These are phyloP conservation scores for Dicycla oo DNA, from an alignment of 2,888 invertebrate genomes.

Conservation along the genomic window DNA sequence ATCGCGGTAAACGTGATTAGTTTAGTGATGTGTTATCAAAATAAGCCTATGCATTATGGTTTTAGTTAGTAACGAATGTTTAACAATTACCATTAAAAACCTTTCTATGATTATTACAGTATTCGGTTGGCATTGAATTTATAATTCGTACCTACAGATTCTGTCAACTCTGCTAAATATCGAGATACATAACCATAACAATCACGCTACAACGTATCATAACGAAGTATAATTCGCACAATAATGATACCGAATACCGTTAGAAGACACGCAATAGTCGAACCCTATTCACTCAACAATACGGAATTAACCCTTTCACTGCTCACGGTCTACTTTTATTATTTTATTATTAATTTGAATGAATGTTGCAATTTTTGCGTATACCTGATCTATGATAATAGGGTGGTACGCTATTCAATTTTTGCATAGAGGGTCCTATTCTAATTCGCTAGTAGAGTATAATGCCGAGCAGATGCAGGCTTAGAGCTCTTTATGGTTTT, in stretches of 20 bases:
- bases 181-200: slow-evolving; percentile 18
- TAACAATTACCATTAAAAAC: not conserved
- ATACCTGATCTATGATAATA: slow-evolving; percentile 87
- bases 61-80: not conserved
- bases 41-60: no score
- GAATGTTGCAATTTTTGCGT: slow-evolving; percentile 89
- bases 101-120: not conserved
- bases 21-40: no score
- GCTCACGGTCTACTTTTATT: slow-evolving; percentile 83
- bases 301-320: slow-evolving; percentile 82
- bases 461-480: slow-evolving; percentile 73
- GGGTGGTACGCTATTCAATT: slow-evolving; percentile 83
- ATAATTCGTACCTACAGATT: not conserved
- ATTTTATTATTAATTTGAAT: slow-evolving; percentile 88
- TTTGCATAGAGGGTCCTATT: slow-evolving; percentile 85
- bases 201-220: slow-evolving; percentile 48
- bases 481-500: slow-evolving; percentile 54
- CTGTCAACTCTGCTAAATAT: not conserved
- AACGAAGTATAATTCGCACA: slow-evolving; percentile 55
- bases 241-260: slow-evolving; percentile 61
- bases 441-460: slow-evolving; percentile 78
- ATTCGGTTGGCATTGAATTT: not conserved
- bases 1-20: no score
- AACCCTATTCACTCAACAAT: slow-evolving; percentile 70
- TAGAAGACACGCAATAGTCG: slow-evolving; percentile 59